Conservation (phyloP, 2,888 invertebrate genomes). For the Fragum fragum region DNA sequence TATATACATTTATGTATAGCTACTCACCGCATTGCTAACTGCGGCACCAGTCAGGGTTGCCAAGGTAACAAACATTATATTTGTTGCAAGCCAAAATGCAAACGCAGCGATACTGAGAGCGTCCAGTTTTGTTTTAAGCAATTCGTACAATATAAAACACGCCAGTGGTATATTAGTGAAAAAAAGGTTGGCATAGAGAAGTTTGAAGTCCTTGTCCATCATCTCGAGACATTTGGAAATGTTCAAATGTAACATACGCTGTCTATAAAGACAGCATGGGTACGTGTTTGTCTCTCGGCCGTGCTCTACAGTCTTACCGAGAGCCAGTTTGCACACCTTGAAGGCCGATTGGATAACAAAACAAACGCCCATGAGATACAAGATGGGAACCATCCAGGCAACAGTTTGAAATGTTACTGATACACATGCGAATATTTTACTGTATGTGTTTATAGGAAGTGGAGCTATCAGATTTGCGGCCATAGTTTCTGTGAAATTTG, state of each 20-base stretch:
- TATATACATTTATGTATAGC: neutral
- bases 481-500: neutral
- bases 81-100: constrained; percentile 1
- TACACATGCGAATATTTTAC: neutral
- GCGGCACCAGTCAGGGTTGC: constrained; percentile 3
- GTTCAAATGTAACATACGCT: constrained; percentile 21
- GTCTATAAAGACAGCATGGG: constrained; percentile 16
- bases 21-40: constrained; percentile 24
- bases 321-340: constrained; percentile 14
- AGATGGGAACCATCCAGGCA: constrained; percentile 22
- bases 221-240: constrained; percentile 7
- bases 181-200: constrained; percentile 22
- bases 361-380: constrained; percentile 6
- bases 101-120: neutral
- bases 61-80: neutral
- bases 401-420: neutral
- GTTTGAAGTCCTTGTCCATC: constrained; percentile 24
- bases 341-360: neutral
- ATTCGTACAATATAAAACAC: constrained; percentile 20
- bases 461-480: neutral
- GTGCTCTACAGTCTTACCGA: neutral
- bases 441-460: neutral
- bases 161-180: constrained; percentile 24
- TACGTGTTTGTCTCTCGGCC: constrained; percentile 6
- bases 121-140: constrained; percentile 13